Base-by-base conservation (phyloP, 2,113 vertebrate genomes). In the Puffinus mauretanicus region DNA sequence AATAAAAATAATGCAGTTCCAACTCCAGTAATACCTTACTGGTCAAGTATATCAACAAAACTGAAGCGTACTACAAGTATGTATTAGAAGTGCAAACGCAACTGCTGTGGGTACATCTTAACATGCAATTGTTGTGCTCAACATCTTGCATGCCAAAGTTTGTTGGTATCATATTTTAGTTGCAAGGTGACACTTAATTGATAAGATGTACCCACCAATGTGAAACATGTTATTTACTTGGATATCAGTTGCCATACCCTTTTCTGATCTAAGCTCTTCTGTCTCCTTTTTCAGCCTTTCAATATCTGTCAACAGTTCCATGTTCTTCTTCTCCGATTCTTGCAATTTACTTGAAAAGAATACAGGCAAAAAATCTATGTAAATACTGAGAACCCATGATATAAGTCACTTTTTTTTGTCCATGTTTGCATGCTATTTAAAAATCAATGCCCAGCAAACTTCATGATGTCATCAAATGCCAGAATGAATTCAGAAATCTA, bases 251-350 rank as follows among this genome's bases (percentile, higher is more conserved):
- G 61, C 77, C 97, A 97, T 98, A 99, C 99, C 99, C 97, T 99
- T 98, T 97, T 99, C 98, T 95, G 99, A 98, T 97, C 98, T 98
- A 96, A 99, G 98, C 82, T 99, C 99, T 96, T 99, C 99, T 0
- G 98, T 98, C 97, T 99, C 99, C 96, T 99, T 99, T 96, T 99
- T 99, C 97, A 99, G 98, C 64, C 98, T 98, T 89, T 99, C 99
- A 3, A 99, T 99, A 98, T 99, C 99, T 92, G 98, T 84, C 84
- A 99, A 94, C 36, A 99, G 98, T 26, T 99, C 99, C 97, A 98
- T 97, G 97, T 99, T 99, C 98, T 98, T 99, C 96, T 97, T 98
- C 94, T 99, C 99, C 42, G 99, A 97, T 75, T 99, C 99, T 98
- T 99, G 99, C 83, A 99, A 97, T 99, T 99, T 99, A 97, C 99